These are phyloP conservation scores for Phylloscopus whistleri DNA, from an alignment of 2,113 vertebrate genomes.

Conservation along the genomic window DNA sequence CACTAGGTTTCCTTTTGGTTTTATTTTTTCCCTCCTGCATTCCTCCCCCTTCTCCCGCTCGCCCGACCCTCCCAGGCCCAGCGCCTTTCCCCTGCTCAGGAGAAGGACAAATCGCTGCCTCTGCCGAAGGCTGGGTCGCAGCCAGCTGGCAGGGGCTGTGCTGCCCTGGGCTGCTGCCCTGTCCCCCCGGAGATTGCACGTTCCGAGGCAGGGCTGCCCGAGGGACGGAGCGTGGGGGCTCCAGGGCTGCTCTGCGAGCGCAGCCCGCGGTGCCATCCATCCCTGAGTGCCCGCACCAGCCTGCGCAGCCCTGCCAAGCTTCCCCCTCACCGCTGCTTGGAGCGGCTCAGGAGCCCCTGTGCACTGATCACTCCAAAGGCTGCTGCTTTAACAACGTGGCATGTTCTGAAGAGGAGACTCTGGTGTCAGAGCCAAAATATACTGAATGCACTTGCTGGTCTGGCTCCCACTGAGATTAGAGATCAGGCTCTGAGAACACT, in stretches of 20 bases:
- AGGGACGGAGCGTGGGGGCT: not conserved
- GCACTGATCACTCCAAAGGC: not conserved
- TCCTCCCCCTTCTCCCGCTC: not conserved
- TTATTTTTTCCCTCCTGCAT: not conserved
- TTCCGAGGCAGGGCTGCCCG: not conserved
- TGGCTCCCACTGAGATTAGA: slow-evolving; percentile 66
- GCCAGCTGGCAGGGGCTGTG: slow-evolving; percentile 12
- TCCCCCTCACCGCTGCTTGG: not conserved
- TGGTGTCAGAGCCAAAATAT: slow-evolving; percentile 34
- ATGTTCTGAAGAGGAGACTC: slow-evolving; percentile 48
- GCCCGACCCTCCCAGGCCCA: not conserved
- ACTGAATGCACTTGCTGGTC: slow-evolving; percentile 64
- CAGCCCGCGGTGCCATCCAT: not conserved
- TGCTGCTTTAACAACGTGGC: slow-evolving; percentile 60
- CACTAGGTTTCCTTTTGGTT: not conserved
- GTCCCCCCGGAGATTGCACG: not conserved
- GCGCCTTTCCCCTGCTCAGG: slow-evolving; percentile 15
- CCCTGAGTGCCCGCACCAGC: too few relatives aligned
- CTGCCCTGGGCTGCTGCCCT: not conserved
- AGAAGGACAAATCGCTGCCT: slow-evolving; percentile 27
- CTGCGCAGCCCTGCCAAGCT: not conserved
- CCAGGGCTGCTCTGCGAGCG: not conserved
- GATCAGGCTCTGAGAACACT: slow-evolving; percentile 62
- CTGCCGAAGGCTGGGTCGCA: not conserved
- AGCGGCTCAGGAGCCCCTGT: slow-evolving; percentile 1